A percentile compares a stretch with the other conserved stretches of the same genome.
phyloP scores from a whole-genome alignment of 2,888 invertebrate genomes.

The Chironomus riparius region DNA sequence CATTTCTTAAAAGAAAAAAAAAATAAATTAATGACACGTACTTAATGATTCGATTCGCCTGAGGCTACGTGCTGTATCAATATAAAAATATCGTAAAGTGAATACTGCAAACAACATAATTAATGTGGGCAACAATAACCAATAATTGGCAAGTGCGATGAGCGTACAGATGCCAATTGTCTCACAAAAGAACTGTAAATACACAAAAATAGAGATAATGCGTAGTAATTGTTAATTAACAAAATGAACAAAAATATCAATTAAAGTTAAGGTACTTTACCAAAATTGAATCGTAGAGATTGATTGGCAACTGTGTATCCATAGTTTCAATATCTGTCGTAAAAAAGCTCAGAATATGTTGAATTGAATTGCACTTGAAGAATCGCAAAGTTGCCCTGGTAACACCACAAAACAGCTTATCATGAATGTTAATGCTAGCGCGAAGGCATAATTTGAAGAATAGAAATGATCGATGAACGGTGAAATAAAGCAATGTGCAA shows the following conservation, averaged over 20 bases:
- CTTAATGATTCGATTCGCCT: conserved; percentile 65
- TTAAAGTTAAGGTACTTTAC: conserved; percentile 35
- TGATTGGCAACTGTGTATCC: conserved; percentile 42
- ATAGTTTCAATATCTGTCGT: conserved; percentile 52
- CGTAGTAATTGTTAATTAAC: not conserved
- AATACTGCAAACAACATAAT: conserved; percentile 61
- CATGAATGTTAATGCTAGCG: conserved; percentile 45
- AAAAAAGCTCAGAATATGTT: conserved; percentile 52
- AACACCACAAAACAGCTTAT: not conserved
- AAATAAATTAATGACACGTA: conserved; percentile 44
- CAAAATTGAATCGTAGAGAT: conserved; percentile 45
- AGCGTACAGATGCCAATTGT: conserved; percentile 66
- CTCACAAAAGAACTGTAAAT: conserved; percentile 53
- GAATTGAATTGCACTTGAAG: conserved; percentile 53
- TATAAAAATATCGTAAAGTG: conserved; percentile 57
- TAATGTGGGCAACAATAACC: conserved; percentile 56
- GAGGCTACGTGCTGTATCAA: conserved; percentile 64
- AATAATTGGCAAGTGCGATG: conserved; percentile 59
- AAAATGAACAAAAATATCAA: too few species aligned
- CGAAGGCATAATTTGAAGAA: conserved; percentile 48
- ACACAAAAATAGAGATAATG: not conserved
- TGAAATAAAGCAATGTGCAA: not conserved
- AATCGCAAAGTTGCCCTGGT: conserved; percentile 36
- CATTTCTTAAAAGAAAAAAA: conserved; percentile 35
- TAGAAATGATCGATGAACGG: conserved; percentile 29